phyloP scores from a whole-genome alignment of 2,888 invertebrate species.

The Dryocosmus kuriphilus region DNA sequence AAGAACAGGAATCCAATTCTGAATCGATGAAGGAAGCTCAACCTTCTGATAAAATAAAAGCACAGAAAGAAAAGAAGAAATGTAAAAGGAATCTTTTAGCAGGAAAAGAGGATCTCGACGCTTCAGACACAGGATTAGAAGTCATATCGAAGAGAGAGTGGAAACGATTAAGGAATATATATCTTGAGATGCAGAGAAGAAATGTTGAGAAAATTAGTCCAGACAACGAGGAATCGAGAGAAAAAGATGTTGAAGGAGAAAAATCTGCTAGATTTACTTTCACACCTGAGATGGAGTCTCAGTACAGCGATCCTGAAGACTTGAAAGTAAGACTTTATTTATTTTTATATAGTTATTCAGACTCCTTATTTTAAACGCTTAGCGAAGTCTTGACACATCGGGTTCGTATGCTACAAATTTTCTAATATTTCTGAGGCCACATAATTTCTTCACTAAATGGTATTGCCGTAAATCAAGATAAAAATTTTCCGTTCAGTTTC shows the following conservation, averaged over 20 bases:
- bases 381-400: no score
- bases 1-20: constrained; percentile 59
- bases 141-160: constrained; percentile 89
- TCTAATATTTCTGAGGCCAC: no score
- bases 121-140: constrained; percentile 78
- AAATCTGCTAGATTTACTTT: constrained; percentile 76
- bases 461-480: no score
- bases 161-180: constrained; percentile 91
- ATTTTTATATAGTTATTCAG: background rate
- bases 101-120: constrained; percentile 66
- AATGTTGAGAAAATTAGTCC: constrained; percentile 57
- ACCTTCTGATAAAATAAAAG: constrained; percentile 48
- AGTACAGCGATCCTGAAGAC: constrained; percentile 83
- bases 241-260: constrained; percentile 55
- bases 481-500: no score
- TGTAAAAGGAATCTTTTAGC: constrained; percentile 76
- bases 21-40: background rate
- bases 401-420: no score
- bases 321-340: constrained; percentile 81
- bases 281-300: constrained; percentile 79
- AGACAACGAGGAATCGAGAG: constrained; percentile 63
- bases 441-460: no score
- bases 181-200: constrained; percentile 87
- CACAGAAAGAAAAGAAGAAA: constrained; percentile 66
- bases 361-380: no score